These are phyloP conservation scores for Pollenia griseotomentosa DNA, from an alignment of 2,888 invertebrate genomes.

Conservation along the genomic window DNA sequence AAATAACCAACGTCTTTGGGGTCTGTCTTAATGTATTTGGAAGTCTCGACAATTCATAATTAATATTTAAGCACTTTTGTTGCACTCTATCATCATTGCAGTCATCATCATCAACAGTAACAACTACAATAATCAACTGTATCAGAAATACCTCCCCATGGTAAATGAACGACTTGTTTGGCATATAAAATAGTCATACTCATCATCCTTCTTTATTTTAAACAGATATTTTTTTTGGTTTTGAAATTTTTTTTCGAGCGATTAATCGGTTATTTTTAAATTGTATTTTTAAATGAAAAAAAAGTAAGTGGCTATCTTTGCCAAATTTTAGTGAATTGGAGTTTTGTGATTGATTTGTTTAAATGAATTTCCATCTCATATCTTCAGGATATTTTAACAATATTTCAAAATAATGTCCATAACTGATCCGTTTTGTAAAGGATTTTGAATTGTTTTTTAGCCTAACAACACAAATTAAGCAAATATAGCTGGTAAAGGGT, in stretches of 20 bases:
- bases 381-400: too few species aligned
- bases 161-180: constrained; percentile 66
- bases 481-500: too few species aligned
- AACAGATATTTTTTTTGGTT: constrained; percentile 28
- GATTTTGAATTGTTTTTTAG: too few species aligned
- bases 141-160: constrained; percentile 51
- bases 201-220: constrained; percentile 56
- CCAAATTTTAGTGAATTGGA: neutral
- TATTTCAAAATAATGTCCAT: too few species aligned
- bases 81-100: constrained; percentile 68
- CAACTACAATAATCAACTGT: constrained; percentile 21
- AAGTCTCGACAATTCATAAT: constrained; percentile 76
- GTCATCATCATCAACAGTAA: constrained; percentile 47
- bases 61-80: constrained; percentile 80
- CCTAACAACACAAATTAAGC: too few species aligned
- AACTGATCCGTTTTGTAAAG: too few species aligned
- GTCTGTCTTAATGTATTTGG: constrained; percentile 52
- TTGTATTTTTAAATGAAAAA: neutral
- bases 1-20: constrained; percentile 47
- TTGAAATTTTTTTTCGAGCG: neutral
- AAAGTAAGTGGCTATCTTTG: neutral
- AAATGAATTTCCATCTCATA: too few species aligned
- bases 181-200: constrained; percentile 65
- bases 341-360: too few species aligned
- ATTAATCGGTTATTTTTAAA: constrained; percentile 36